A percentile compares a stretch with the other conserved stretches of the same genome.
These are phyloP conservation scores for Neodiprion virginianus DNA, from an alignment of 1,140 invertebrate species.

Conservation along the genomic window DNA sequence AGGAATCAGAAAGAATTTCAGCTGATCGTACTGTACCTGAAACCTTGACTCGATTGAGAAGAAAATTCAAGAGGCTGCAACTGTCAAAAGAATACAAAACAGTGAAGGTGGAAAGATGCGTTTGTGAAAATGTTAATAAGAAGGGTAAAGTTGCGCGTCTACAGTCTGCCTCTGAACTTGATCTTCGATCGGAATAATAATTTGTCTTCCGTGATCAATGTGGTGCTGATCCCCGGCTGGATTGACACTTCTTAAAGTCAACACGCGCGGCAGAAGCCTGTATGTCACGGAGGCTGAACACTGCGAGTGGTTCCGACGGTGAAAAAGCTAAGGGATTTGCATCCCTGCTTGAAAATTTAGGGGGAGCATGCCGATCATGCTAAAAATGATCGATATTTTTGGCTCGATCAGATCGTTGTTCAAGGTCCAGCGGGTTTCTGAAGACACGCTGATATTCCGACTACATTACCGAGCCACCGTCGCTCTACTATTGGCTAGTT, in stretches of 20 bases:
- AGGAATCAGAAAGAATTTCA: too few species aligned
- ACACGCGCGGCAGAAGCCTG: not conserved
- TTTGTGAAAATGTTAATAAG: slow-evolving; percentile 8
- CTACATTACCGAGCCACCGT: slow-evolving; percentile 69
- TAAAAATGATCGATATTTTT: slow-evolving; percentile 61
- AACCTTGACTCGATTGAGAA: too few species aligned
- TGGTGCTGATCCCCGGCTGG: not conserved
- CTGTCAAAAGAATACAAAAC: not conserved
- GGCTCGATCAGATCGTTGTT: slow-evolving; percentile 60
- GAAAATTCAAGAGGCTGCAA: not conserved
- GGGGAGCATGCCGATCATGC: slow-evolving; percentile 51
- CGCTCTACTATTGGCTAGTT: slow-evolving; percentile 62
- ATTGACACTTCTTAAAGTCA: not conserved
- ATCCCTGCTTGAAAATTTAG: not conserved
- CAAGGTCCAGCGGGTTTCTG: slow-evolving; percentile 62
- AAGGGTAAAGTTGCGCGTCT: slow-evolving; percentile 3
- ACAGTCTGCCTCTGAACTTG: not conserved
- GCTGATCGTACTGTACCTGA: too few species aligned
- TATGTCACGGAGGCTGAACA: slow-evolving; percentile 3
- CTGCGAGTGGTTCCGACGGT: not conserved
- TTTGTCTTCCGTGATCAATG: not conserved
- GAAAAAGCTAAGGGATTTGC: not conserved
- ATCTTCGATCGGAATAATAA: slow-evolving; percentile 1
- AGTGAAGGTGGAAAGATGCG: not conserved
- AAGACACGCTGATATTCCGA: slow-evolving; percentile 67